Percentiles rank a stretch among this genome's conserved stretches.
phyloP scores from a whole-genome alignment of 2,113 vertebrate species.

The Myrmecophaga tridactyla region DNA sequence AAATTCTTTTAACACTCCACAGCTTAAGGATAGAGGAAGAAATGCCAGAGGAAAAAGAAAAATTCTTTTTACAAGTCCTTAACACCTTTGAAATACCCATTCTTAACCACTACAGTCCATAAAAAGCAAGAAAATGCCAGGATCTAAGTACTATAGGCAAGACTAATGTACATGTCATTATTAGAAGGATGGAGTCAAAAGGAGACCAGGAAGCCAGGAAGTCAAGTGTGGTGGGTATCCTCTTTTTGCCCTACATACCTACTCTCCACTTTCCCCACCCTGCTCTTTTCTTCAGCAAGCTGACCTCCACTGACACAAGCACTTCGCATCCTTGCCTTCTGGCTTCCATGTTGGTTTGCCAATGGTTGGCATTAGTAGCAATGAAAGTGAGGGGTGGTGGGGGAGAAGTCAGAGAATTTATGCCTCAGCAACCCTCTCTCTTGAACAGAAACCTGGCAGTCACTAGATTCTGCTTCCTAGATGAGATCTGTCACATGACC shows the following conservation, averaged over 20 bases:
- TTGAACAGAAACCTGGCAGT: background rate
- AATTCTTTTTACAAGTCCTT: background rate
- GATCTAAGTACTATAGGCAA: background rate
- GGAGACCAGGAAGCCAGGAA: background rate
- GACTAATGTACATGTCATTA: background rate
- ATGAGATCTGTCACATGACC: background rate
- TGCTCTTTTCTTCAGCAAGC: background rate
- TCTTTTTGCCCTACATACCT: background rate
- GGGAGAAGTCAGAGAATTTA: background rate
- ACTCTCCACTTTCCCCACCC: background rate
- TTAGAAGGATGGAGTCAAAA: background rate
- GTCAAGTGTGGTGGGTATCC: background rate
- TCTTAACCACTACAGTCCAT: background rate
- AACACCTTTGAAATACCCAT: background rate
- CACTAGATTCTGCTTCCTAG: background rate
- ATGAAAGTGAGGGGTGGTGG: background rate
- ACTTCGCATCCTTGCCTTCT: background rate
- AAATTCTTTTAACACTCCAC: background rate
- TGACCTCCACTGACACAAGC: background rate
- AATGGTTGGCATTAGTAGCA: background rate
- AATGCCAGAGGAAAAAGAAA: background rate
- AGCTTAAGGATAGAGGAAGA: background rate
- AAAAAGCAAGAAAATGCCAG: background rate
- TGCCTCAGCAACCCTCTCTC: rapidly evolving
- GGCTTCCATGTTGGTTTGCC: background rate